phyloP scores from a whole-genome alignment of 2,888 invertebrate species.

The Parnassius glacialis region DNA sequence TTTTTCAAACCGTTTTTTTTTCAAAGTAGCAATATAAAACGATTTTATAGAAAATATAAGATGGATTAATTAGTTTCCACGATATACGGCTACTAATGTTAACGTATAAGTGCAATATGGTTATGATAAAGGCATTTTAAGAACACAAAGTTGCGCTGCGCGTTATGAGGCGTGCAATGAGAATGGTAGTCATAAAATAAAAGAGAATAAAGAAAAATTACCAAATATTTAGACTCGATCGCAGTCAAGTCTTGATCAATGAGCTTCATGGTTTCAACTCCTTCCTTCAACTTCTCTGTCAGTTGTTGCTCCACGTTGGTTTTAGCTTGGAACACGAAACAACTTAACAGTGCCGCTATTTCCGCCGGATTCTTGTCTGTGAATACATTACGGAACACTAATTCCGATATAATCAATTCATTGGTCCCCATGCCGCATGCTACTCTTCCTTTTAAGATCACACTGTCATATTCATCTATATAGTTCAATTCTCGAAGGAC shows the following conservation, averaged over 20 bases:
- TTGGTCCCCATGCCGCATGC: conserved; percentile 82
- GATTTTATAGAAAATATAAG: no score
- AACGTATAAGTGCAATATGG: no score
- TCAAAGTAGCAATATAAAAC: no score
- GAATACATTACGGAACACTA: conserved; percentile 94
- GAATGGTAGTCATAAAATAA: neutral
- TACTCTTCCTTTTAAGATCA: conserved; percentile 71
- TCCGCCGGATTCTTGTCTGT: conserved; percentile 93
- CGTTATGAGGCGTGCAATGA: no score
- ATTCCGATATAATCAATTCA: conserved; percentile 95
- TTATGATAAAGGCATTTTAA: no score
- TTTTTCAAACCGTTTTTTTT: no score
- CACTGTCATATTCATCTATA: conserved; percentile 73
- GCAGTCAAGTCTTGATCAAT: conserved; percentile 85
- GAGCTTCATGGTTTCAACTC: conserved; percentile 85
- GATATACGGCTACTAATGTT: no score
- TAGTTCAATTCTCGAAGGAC: conserved; percentile 89
- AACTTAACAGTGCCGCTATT: conserved; percentile 96
- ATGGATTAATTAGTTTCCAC: no score
- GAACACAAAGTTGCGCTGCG: no score
- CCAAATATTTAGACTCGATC: conserved; percentile 83
- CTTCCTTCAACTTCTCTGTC: conserved; percentile 80
- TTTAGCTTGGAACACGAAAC: conserved; percentile 95
- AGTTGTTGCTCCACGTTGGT: conserved; percentile 82
- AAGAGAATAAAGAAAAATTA: conserved; percentile 41